These are phyloP conservation scores for Thunnus albacares DNA, from an alignment of 2,797 vertebrate species.

Conservation along the genomic window DNA sequence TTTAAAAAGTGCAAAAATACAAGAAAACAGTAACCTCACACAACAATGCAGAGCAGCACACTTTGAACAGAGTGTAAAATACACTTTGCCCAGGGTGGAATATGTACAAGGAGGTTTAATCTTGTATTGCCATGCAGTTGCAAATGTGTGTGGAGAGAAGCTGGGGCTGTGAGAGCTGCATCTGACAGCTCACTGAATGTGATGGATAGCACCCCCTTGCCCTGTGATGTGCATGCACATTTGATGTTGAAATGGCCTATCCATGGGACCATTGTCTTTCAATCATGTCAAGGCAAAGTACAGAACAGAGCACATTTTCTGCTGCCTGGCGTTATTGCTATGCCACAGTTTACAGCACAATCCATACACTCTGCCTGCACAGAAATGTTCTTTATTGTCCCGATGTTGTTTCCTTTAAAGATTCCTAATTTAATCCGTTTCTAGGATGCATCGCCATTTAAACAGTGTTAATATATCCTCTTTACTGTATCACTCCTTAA, in stretches of 20 bases:
- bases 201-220: slow-evolving; percentile 85
- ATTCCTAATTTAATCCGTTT: slow-evolving; percentile 57
- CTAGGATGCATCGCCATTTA: slow-evolving; percentile 44
- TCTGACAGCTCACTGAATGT: slow-evolving; percentile 85
- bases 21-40: not conserved
- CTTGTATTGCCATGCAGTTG: slow-evolving; percentile 71
- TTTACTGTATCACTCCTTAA: slow-evolving; percentile 34
- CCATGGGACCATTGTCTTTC: slow-evolving; percentile 86
- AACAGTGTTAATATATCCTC: slow-evolving; percentile 46
- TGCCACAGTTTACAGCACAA: slow-evolving; percentile 78
- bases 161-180: slow-evolving; percentile 66
- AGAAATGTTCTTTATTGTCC: slow-evolving; percentile 50
- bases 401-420: slow-evolving; percentile 47
- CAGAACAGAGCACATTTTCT: slow-evolving; percentile 82
- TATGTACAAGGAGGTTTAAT: slow-evolving; percentile 72
- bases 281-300: slow-evolving; percentile 86
- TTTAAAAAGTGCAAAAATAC: not conserved
- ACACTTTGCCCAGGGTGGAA: slow-evolving; percentile 35
- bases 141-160: slow-evolving; percentile 68
- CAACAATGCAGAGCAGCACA: slow-evolving; percentile 7
- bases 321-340: slow-evolving; percentile 78
- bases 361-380: slow-evolving; percentile 53
- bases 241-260: slow-evolving; percentile 87
- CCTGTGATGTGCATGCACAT: slow-evolving; percentile 87
- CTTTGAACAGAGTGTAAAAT: slow-evolving; percentile 40